Percentiles rank a stretch among this genome's conserved stretches.
Conservation (phyloP, 1,140 invertebrate species). For the Lamellibrachia luymesi region DNA sequence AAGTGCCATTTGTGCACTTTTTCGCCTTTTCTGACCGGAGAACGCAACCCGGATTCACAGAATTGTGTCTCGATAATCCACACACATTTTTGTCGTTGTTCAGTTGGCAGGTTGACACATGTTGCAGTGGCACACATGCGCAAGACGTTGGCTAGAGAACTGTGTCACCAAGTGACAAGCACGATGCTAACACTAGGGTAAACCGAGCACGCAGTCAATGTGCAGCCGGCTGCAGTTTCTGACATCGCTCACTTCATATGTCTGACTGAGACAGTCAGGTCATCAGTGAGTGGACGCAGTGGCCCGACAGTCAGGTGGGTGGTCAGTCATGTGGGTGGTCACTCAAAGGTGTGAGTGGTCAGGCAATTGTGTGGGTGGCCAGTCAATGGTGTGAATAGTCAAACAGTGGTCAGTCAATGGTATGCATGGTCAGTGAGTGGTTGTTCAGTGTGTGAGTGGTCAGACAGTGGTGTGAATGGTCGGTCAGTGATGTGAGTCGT, state of each 20-base stretch:
- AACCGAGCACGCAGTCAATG: neutral
- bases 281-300: neutral
- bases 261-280: neutral
- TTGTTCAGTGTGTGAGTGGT: neutral
- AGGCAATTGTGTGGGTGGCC: neutral
- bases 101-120: neutral
- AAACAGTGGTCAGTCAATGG: neutral
- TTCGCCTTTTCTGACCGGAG: neutral
- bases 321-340: neutral
- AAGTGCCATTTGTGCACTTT: neutral
- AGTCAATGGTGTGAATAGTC: neutral
- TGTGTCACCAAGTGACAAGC: neutral
- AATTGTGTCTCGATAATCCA: neutral
- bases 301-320: neutral
- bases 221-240: neutral
- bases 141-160: neutral
- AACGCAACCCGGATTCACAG: neutral
- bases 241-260: too few relatives aligned
- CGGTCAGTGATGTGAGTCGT: neutral
- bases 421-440: too few relatives aligned
- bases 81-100: neutral
- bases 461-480: neutral
- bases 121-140: neutral
- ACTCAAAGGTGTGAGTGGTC: neutral
- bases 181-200: neutral